phyloP scores from a whole-genome alignment of 2,888 invertebrate genomes.

The Ceramica pisi region DNA sequence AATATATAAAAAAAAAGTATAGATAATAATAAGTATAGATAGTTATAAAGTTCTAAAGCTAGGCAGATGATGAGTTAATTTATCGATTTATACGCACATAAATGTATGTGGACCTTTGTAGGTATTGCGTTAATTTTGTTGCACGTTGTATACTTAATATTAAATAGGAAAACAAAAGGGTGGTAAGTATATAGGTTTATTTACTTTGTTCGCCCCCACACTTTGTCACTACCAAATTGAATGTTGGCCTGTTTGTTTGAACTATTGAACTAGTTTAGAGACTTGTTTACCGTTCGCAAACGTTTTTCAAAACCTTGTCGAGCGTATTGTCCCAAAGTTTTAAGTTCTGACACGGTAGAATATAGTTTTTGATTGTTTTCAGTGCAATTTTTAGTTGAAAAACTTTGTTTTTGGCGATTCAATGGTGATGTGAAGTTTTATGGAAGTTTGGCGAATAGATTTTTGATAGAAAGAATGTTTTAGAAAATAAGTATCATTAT shows the following conservation, averaged over 20 bases:
- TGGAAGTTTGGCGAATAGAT: background rate
- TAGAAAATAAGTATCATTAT: too few relatives aligned
- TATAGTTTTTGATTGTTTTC: slow-evolving; percentile 25
- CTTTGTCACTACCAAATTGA: slow-evolving; percentile 55
- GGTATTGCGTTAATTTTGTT: too few relatives aligned
- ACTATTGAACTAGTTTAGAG: slow-evolving; percentile 50
- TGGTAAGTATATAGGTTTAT: slow-evolving; percentile 20
- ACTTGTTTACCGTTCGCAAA: slow-evolving; percentile 44
- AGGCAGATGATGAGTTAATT: too few relatives aligned
- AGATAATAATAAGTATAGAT: too few relatives aligned
- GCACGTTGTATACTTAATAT: too few relatives aligned
- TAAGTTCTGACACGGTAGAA: background rate
- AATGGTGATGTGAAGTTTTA: background rate
- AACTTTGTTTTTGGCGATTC: background rate
- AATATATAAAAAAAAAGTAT: too few relatives aligned
- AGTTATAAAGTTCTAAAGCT: too few relatives aligned
- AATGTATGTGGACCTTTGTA: too few relatives aligned
- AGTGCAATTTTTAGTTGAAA: background rate
- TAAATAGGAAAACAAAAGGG: too few relatives aligned
- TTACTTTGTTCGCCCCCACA: slow-evolving; percentile 34
- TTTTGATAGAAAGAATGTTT: background rate
- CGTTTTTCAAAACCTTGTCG: slow-evolving; percentile 37
- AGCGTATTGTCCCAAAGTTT: slow-evolving; percentile 19
- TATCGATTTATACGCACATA: too few relatives aligned
- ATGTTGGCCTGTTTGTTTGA: slow-evolving; percentile 53